Base-by-base conservation (phyloP, 1,140 invertebrate genomes). In the Achroia grisella region DNA sequence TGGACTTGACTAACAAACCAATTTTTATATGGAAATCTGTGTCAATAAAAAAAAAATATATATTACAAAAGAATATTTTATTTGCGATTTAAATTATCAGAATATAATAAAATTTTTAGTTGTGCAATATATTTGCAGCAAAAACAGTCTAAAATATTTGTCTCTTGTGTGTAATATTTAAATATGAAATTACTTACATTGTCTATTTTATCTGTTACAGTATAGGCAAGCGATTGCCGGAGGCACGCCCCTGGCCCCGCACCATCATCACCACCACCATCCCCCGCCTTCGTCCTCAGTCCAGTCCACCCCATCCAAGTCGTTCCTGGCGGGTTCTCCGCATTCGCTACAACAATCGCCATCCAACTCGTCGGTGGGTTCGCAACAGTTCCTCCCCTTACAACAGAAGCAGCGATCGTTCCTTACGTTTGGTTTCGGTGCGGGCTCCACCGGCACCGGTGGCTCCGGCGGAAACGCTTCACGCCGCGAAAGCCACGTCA, bases 381-480 rank as follows among this genome's bases (percentile, higher is more conserved):
- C 87, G 48, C 86, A 86, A 81, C 88, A 86, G 75, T 89, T 84
- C 81, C 89, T 91, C 79, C 91, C 91, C 40, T 90, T 96, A 62
- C 94, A 97, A 91, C 95, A 97, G 91, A 97, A 97, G 86, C 96
- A 98, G 89, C 91, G 95, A 49, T 98, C 97, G 35, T 99, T 99
- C 88, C 90, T 99, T 49, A 97, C 97, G 27, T 99, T 98, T 87
- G 97, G 97, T 31, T 99, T 99, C 82, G 95, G 95, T 34, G 95
- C 95, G 57, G 90, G 89, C 49, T 83, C 84, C 12, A 79, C 87
- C 34, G 88, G 89, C 36, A 88, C 87, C 48, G 74, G 86, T 39
- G 73, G 86, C 42, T 83, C 83, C 36, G 17, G 81, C 4, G 84
- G 90, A 32, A 89, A 90, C 52, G 89, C 90, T 28, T 89, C 91